These are phyloP conservation scores for Euspilapteryx auroguttella DNA, from an alignment of 2,888 invertebrate species.

Conservation along the genomic window DNA sequence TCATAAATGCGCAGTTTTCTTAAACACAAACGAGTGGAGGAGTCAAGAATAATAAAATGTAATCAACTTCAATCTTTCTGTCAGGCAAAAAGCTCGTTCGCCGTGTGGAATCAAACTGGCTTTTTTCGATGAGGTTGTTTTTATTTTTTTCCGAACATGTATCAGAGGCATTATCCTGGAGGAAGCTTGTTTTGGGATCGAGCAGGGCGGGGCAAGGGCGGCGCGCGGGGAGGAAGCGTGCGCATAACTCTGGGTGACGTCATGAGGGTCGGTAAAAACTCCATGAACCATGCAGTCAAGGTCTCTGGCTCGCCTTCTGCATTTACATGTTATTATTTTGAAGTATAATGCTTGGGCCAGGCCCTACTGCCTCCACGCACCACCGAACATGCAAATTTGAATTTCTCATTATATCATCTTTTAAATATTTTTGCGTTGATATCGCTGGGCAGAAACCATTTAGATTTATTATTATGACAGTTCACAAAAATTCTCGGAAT, in stretches of 20 bases:
- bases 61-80: slow-evolving; percentile 22
- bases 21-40: no score
- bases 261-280: slow-evolving; percentile 42
- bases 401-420: no score
- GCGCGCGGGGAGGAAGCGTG: slow-evolving; percentile 14
- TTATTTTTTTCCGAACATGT: slow-evolving; percentile 41
- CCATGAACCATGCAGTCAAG: slow-evolving; percentile 50
- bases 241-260: slow-evolving; percentile 52
- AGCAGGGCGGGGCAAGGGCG: slow-evolving; percentile 8
- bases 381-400: no score
- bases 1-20: no score
- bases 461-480: no score
- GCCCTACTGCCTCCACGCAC: no score
- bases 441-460: no score
- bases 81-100: slow-evolving; percentile 25
- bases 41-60: slow-evolving; percentile 14
- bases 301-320: slow-evolving; percentile 25
- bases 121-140: slow-evolving; percentile 32
- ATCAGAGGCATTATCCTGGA: slow-evolving; percentile 51
- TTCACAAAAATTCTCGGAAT: no score
- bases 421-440: no score
- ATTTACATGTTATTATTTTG: slow-evolving; percentile 24
- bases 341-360: no score
- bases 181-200: slow-evolving; percentile 31
- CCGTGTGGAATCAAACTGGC: slow-evolving; percentile 38